Evolutionary conservation across 2,888 invertebrate species (phyloP), one percentile per base, ranked within the genome.

Genomic region (Eupelmus urozonus): DNA sequence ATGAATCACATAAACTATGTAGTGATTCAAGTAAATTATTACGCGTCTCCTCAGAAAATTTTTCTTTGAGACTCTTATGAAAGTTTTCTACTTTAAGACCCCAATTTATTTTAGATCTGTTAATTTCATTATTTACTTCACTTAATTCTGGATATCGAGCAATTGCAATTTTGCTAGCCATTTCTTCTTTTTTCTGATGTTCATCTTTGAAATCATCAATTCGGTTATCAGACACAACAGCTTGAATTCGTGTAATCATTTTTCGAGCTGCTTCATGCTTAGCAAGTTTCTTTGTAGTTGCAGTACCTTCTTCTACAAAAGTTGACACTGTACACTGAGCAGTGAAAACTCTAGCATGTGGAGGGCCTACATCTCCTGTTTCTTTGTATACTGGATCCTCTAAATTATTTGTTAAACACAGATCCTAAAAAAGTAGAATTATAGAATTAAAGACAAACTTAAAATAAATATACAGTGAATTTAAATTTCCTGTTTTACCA

Each of bases 331-430:
- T 83, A 84, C 93, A 93, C 79, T 91, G 89, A 81, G 92, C 88
- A 0, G 93, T 93, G 88, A 94, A 94, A 81, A 91, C 90, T 82
- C 93, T 92, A 73, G 91, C 90, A 90, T 94, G 94, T 51, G 94
- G 92, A 20, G 94, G 94, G 57, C 94, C 94, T 81, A 93, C 91
- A 87, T 93, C 94, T 18, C 92, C 91, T 79, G 93, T 91, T 85
- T 92, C 90, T 74, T 87, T 85, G 88, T 93, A 94, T 57, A 88
- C 85, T 2, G 92, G 92, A 16, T 86, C 87, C 20, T 92, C 90
- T 69, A 94, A 90, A 80, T 91, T 91, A 72, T 90, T 87, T 3
- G 85, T 85, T 0, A 81, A 60, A 78, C 91, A 91, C 1, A 90
- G 80, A 55, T 88, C 87, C 84, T 88, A 78, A 20, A 71, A 69